Evolutionary conservation across 92 coral and sea anemone species (phyloP).

Genomic region (Zoanthus gigantus): DNA sequence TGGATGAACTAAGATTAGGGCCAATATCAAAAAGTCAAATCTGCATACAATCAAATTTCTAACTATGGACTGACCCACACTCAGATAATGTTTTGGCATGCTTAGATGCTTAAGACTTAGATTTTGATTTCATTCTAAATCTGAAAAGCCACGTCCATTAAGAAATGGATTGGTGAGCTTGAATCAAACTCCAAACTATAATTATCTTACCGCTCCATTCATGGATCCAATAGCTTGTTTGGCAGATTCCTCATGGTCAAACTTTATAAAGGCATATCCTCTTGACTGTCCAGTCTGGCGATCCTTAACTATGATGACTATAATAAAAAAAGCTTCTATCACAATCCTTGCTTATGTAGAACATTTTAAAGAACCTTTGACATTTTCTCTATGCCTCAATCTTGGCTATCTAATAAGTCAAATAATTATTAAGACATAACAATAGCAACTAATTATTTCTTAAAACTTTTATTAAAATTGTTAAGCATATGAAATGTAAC

Average conservation of each 20-base stretch:
- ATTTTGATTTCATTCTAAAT: too few species aligned
- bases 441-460: too few species aligned
- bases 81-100: too few species aligned
- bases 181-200: background rate
- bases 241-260: constrained; percentile 39
- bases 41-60: too few species aligned
- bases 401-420: background rate
- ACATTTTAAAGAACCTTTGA: background rate
- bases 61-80: too few species aligned
- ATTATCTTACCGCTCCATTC: constrained; percentile 27
- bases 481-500: too few species aligned
- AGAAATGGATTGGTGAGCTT: background rate
- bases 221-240: constrained; percentile 10
- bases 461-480: too few species aligned
- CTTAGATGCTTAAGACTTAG: too few species aligned
- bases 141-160: too few species aligned
- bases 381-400: background rate
- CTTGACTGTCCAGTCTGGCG: constrained; percentile 1
- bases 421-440: background rate
- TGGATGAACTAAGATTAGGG: too few species aligned
- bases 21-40: too few species aligned
- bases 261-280: constrained; percentile 39
- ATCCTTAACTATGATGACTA: constrained; percentile 35
- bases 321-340: background rate
- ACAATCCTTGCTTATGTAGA: background rate